Base-by-base conservation (phyloP, 2,888 invertebrate genomes). In the Galerucella pusilla region DNA sequence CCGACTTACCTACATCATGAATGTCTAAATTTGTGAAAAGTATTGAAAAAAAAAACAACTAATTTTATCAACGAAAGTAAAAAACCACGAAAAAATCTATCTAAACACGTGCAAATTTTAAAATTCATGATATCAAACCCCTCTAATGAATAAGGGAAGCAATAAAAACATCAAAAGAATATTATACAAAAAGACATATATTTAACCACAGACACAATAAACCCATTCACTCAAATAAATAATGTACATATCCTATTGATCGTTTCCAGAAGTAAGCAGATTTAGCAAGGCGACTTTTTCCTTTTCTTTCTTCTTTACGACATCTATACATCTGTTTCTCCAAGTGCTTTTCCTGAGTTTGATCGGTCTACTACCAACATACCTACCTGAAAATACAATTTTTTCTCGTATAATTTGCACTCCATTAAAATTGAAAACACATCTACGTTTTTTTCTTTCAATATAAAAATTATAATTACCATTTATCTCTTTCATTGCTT, bases 401-500 rank as follows among this genome's bases (percentile, higher is more conserved):
- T 71, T 59, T 25, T 46, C 5, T 60, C 35, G n/a, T 64, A 66
- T 67, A 25, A 35, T 35, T 35, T 35, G 5, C 35, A 35, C 3
- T 35, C 35, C 2, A 5, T 35, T 35, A 35, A 35, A 35, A 5
- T 35, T 35, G 5, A 35, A n/a, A n/a, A n/a, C n/a, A n/a, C n/a
- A n/a, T n/a, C n/a, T n/a, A n/a, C 68, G 45, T 28, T 20, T 71
- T 63, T 45, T 74, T 70, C 52, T 45, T 49, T 49, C 12, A 49
- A 49, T 54, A 54, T 54, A 57, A 57, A 57, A 57, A 14, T 25
- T 28, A 20, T 28, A 74, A 90, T 92, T 86, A 96, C 97, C 99
- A 87, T 99, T 99, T 96, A 99, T 97, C 90, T 99, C 99, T 85
- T 98, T 96, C 95, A 99, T 99, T 10, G 99, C 99, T 83, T 95